Percentiles rank a stretch among this genome's conserved stretches.
phyloP scores from a whole-genome alignment of 2,888 invertebrate species.

The Leptinotarsa rubiginosa region DNA sequence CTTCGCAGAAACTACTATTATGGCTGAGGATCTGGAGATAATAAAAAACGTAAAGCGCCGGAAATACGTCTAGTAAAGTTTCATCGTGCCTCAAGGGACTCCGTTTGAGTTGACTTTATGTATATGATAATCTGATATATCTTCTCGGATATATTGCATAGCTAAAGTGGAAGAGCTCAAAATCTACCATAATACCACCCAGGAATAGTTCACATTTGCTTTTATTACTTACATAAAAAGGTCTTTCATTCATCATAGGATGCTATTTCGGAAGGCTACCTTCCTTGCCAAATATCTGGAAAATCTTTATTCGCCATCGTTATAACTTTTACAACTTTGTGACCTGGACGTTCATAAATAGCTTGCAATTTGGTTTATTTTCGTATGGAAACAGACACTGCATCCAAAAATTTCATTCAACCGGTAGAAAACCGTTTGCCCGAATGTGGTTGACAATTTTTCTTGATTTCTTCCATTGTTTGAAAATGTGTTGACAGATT shows the following conservation, averaged over 20 bases:
- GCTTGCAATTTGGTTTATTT: constrained; percentile 13
- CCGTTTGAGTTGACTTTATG: constrained; percentile 31
- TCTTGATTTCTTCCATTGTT: too few species aligned
- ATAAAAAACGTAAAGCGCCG: constrained; percentile 29
- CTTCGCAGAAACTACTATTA: constrained; percentile 16
- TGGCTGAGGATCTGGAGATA: constrained; percentile 22
- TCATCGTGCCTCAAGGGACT: constrained; percentile 28
- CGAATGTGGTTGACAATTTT: too few species aligned
- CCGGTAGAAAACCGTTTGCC: not conserved
- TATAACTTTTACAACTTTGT: constrained; percentile 11
- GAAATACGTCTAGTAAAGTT: constrained; percentile 30
- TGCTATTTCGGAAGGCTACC: constrained; percentile 14
- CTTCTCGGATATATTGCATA: constrained; percentile 28
- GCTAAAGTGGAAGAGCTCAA: constrained; percentile 17
- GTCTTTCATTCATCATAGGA: constrained; percentile 13
- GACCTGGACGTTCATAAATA: constrained; percentile 7
- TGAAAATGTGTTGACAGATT: too few species aligned
- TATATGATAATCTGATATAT: constrained; percentile 29
- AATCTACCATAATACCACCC: constrained; percentile 16
- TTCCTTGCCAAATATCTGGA: constrained; percentile 18
- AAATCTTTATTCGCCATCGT: constrained; percentile 18
- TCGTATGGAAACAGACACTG: not conserved
- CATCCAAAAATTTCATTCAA: not conserved
- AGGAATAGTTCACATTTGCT: constrained; percentile 19
- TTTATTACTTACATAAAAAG: constrained; percentile 22